Evolutionary conservation across 2,888 invertebrate genomes (phyloP), one percentile per base, ranked within the genome.

Genomic region (Pristionchus maxplancki): DNA sequence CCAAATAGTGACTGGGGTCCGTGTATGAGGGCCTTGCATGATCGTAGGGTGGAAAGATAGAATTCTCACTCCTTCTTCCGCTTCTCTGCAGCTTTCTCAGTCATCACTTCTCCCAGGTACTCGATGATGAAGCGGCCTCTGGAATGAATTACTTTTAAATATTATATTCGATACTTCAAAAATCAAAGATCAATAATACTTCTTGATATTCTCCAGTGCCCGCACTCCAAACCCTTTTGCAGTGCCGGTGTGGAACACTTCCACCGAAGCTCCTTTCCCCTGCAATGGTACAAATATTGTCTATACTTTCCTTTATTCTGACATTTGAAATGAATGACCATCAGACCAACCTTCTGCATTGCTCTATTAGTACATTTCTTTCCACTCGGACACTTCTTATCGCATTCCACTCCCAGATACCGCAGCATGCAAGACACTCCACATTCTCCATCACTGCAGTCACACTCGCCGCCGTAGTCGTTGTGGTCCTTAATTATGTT

Each of bases 81-180:
- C 44, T 96, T 96, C 94, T 97, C 97, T 95, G 98, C 98, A 95
- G 97, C 97, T 20, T 97, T 96, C 84, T 97, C 97, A 95, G 97
- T 97, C 15, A 99, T 96, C 0, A 99, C 98, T 96, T 99, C 99
- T 0, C 99, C 99, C 0, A 99, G 97, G 95, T 99, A 99, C 95
- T 99, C 99, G 96, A 99, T 97, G 82, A 99, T 97, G 95, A 99
- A 99, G 93, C 97, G 97, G 17, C 98, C 98, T 89, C 97, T 97
- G 95, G 88, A 95, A 94, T 74, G 13, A 44, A 44, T 44, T 34
- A 34, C 13, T n/a, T 67, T 20, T 15, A 11, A 13, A 31, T 58
- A 15, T n/a, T n/a, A n/a, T n/a, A n/a, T n/a, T n/a, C n/a, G n/a
- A n/a, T n/a, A n/a, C n/a, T n/a, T n/a, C n/a, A 82, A 82, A 82